Evolutionary conservation across 1,140 invertebrate genomes (phyloP).

Genomic region (Asbolus verrucosus): DNA sequence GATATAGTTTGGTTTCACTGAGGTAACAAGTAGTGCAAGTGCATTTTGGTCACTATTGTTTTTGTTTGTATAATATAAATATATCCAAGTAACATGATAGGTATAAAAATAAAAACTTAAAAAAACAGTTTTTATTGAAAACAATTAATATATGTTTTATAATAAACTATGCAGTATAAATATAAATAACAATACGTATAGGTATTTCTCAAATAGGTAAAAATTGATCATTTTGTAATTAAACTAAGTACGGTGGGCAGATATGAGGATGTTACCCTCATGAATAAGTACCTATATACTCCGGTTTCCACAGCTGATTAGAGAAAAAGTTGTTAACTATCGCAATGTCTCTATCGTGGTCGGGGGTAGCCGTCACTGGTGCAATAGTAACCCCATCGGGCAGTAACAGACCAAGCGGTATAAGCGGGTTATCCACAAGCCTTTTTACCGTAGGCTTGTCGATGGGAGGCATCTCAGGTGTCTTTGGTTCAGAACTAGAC

Average conservation of each 20-base stretch:
- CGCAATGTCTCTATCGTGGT: constrained; percentile 66
- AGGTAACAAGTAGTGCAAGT: constrained; percentile 34
- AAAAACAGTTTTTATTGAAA: constrained; percentile 51
- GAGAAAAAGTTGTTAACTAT: constrained; percentile 70
- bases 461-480: constrained; percentile 37
- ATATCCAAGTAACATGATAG: constrained; percentile 9
- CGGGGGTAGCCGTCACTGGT: constrained; percentile 62
- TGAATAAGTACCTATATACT: constrained; percentile 66
- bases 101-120: constrained; percentile 40
- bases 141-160: constrained; percentile 56
- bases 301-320: constrained; percentile 71
- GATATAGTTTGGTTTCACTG: constrained; percentile 16
- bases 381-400: constrained; percentile 66
- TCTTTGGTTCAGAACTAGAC: constrained; percentile 41
- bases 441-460: constrained; percentile 47
- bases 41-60: constrained; percentile 30
- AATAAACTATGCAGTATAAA: constrained; percentile 62
- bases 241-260: constrained; percentile 52
- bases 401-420: constrained; percentile 64
- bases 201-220: constrained; percentile 55
- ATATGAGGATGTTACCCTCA: constrained; percentile 52
- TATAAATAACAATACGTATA: constrained; percentile 66
- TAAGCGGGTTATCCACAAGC: constrained; percentile 61
- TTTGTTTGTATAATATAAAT: background rate
- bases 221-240: constrained; percentile 53